Conservation (phyloP, 2,888 invertebrate species). For the Folsomia manolachei region DNA sequence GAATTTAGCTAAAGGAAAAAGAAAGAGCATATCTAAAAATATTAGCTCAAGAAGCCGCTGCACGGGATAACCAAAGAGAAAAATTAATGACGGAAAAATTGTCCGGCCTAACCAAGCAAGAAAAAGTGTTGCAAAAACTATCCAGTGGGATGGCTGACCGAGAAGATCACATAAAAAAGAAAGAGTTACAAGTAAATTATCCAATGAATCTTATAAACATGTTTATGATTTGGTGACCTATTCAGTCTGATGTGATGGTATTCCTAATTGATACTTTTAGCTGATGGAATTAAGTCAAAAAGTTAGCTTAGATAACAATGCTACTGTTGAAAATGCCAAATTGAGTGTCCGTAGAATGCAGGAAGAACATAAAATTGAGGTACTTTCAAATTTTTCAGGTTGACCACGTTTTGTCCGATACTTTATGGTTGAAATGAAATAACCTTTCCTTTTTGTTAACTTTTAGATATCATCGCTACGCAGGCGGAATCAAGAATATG, state of each 20-base stretch:
- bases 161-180: slow-evolving; percentile 23
- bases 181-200: slow-evolving; percentile 31
- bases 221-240: background rate
- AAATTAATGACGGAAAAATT: slow-evolving; percentile 24
- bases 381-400: background rate
- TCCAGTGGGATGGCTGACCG: slow-evolving; percentile 12
- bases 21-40: slow-evolving; percentile 41
- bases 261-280: slow-evolving; percentile 21
- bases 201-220: slow-evolving; percentile 7
- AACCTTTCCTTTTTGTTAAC: background rate
- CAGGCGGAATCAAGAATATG: slow-evolving; percentile 15
- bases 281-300: slow-evolving; percentile 26
- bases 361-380: slow-evolving; percentile 37
- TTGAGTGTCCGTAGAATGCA: slow-evolving; percentile 19
- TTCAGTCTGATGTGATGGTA: background rate
- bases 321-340: slow-evolving; percentile 23
- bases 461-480: slow-evolving; percentile 22
- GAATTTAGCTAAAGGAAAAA: slow-evolving; percentile 23
- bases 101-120: slow-evolving; percentile 23
- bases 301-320: slow-evolving; percentile 22
- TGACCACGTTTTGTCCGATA: background rate
- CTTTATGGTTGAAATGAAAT: too few species aligned
- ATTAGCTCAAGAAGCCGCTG: slow-evolving; percentile 34
- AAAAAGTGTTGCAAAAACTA: slow-evolving; percentile 25
- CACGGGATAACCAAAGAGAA: slow-evolving; percentile 36